phyloP scores from a whole-genome alignment of 2,113 vertebrate species.

The Zapus hudsonius region DNA sequence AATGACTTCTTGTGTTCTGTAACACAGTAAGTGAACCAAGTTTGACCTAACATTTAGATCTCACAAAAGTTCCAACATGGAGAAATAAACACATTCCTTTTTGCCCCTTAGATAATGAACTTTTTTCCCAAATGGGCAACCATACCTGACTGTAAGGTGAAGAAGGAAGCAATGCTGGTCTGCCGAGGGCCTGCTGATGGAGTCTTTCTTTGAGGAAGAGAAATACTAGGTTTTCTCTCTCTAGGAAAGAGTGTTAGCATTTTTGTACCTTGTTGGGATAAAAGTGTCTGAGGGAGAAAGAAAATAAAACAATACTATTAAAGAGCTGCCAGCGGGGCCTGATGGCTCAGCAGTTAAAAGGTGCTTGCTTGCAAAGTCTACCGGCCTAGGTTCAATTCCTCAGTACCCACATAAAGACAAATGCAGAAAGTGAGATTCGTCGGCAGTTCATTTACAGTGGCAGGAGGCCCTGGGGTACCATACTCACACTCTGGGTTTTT shows the following conservation, averaged over 20 bases:
- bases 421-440: no score
- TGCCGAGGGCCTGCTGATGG: constrained; percentile 65
- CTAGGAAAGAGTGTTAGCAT: not conserved
- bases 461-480: no score
- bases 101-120: not conserved
- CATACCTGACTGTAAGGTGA: constrained; percentile 80
- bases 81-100: not conserved
- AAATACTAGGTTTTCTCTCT: constrained; percentile 54
- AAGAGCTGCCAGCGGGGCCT: not conserved
- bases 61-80: not conserved
- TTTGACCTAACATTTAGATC: constrained; percentile 24
- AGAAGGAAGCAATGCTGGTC: constrained; percentile 83
- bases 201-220: constrained; percentile 9
- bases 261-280: constrained; percentile 44
- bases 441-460: no score
- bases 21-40: not conserved
- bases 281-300: constrained; percentile 68
- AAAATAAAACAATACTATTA: constrained; percentile 38
- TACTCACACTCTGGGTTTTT: no score
- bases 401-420: no score
- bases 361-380: no score
- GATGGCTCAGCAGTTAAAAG: no score
- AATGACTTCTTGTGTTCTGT: not conserved
- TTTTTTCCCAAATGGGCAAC: not conserved
- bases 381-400: no score